Conservation (phyloP, 92 coral and sea anemone genomes). For the Parazoanthus atlanticus region DNA sequence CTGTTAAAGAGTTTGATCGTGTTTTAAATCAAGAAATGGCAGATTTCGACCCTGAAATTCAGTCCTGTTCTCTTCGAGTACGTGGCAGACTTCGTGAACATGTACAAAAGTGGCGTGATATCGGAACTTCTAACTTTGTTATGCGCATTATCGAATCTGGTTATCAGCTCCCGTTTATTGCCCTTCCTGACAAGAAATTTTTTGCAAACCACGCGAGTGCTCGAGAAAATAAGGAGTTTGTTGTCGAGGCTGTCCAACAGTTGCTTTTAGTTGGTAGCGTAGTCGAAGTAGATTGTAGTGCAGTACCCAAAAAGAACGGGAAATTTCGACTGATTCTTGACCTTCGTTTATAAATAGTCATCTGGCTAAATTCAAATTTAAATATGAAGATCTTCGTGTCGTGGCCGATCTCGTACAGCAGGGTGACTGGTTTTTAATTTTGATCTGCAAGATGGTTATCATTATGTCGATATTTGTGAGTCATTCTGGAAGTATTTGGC, state of each 20-base stretch:
- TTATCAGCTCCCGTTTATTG: neutral
- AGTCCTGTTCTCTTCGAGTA: neutral
- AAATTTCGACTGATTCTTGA: neutral
- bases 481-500: neutral
- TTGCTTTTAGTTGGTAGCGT: neutral
- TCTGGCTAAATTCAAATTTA: neutral
- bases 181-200: neutral
- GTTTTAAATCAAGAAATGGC: too few relatives aligned
- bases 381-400: neutral
- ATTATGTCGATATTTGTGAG: neutral
- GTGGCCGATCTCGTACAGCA: neutral
- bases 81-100: neutral
- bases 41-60: too few relatives aligned
- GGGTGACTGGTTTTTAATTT: neutral
- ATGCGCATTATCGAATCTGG: neutral
- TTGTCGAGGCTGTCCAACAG: neutral
- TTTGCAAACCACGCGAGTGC: neutral
- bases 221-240: neutral
- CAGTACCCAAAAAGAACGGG: neutral
- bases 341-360: neutral
- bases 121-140: neutral
- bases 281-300: neutral
- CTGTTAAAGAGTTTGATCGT: too few relatives aligned
- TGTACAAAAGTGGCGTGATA: neutral
- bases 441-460: neutral